phyloP scores from a whole-genome alignment of 1,140 invertebrate species.

The Drosophila nebulosa region DNA sequence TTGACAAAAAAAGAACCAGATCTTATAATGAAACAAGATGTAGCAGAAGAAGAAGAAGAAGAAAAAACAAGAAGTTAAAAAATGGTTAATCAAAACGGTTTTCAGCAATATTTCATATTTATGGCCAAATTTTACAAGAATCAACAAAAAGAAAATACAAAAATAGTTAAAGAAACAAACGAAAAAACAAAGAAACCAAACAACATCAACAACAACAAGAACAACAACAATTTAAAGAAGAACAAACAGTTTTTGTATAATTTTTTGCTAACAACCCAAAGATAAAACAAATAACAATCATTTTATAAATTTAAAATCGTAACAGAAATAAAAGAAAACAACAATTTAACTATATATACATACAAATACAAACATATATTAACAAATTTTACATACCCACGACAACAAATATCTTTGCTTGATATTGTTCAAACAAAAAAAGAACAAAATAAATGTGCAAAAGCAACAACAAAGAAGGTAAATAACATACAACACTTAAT shows the following conservation, averaged over 20 bases:
- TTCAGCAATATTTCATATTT: conserved; percentile 72
- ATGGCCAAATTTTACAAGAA: conserved; percentile 75
- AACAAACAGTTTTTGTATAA: conserved; percentile 59
- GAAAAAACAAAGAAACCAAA: neutral
- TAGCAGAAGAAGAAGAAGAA: conserved; percentile 20
- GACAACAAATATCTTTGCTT: conserved; percentile 46
- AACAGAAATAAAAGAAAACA: conserved; percentile 52
- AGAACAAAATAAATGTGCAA: conserved; percentile 38
- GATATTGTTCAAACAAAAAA: conserved; percentile 54
- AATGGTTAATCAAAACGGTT: conserved; percentile 73
- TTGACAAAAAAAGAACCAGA: conserved; percentile 32
- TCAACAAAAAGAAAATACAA: neutral
- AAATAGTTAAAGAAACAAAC: conserved; percentile 32
- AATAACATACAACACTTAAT: conserved; percentile 30
- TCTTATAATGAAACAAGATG: conserved; percentile 10
- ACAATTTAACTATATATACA: conserved; percentile 64
- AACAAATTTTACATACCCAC: conserved; percentile 68
- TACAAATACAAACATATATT: conserved; percentile 43
- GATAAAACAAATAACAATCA: conserved; percentile 22
- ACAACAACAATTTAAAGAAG: conserved; percentile 1
- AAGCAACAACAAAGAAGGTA: conserved; percentile 37
- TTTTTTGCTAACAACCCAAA: conserved; percentile 75
- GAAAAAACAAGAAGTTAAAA: conserved; percentile 20
- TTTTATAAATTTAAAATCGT: neutral
- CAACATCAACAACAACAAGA: no score